Conservation (phyloP, 2,797 vertebrate genomes). For the Pygocentrus nattereri region DNA sequence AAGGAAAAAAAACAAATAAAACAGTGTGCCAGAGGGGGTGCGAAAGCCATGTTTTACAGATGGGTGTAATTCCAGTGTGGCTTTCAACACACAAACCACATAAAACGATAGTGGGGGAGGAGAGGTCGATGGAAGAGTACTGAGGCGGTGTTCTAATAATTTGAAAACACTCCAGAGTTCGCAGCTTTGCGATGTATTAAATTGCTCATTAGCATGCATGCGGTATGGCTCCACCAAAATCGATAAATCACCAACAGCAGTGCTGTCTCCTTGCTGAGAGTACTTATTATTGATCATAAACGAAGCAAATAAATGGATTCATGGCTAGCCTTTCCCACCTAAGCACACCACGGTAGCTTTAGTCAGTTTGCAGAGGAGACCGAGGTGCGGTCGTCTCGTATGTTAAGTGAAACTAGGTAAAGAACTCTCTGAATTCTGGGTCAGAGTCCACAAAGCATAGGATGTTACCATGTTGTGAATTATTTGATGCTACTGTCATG, state of each 20-base stretch:
- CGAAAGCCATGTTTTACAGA: conserved; percentile 39
- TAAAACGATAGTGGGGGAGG: conserved; percentile 48
- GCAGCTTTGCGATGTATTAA: conserved; percentile 69
- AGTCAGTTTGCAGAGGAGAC: not conserved
- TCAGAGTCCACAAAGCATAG: not conserved
- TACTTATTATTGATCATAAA: conserved; percentile 74
- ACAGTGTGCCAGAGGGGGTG: conserved; percentile 38
- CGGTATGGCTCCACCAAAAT: conserved; percentile 67
- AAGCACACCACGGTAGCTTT: not conserved
- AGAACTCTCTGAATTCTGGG: not conserved
- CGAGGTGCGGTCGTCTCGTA: not conserved
- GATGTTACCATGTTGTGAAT: not conserved
- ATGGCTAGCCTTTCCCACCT: conserved; percentile 44
- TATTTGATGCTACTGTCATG: not conserved
- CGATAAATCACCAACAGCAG: conserved; percentile 73
- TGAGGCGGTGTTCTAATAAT: conserved; percentile 51
- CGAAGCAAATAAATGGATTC: conserved; percentile 70
- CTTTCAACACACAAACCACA: conserved; percentile 56
- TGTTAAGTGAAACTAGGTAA: not conserved
- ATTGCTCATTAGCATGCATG: conserved; percentile 75
- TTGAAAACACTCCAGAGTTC: conserved; percentile 65
- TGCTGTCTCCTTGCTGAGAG: conserved; percentile 66
- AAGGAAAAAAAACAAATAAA: conserved; percentile 21
- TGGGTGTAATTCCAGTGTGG: conserved; percentile 46
- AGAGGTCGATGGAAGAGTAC: conserved; percentile 48